Evolutionary conservation across 2,888 invertebrate genomes (phyloP).

Genomic region (Pyrocoelia pectoralis): DNA sequence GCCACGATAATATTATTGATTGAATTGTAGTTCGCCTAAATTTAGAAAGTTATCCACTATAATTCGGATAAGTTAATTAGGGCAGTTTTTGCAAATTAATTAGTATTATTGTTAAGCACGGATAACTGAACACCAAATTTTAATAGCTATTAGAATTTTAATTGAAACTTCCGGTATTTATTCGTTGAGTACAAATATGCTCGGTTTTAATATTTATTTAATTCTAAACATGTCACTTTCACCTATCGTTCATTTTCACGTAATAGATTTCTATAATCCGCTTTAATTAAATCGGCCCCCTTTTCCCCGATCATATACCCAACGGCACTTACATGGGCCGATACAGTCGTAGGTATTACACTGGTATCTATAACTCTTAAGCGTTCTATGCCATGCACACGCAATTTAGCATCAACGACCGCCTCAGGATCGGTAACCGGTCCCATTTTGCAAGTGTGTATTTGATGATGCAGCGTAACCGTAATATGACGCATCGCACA

Average conservation of each 20-base stretch:
- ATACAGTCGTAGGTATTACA: constrained; percentile 63
- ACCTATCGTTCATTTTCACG: constrained; percentile 10
- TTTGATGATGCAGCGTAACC: constrained; percentile 63
- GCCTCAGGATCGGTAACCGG: constrained; percentile 61
- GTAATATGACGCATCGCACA: constrained; percentile 61
- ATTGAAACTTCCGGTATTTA: too few relatives aligned
- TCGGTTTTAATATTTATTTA: too few relatives aligned
- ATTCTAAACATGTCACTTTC: background rate
- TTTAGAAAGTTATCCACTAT: too few relatives aligned
- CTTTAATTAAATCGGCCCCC: constrained; percentile 63
- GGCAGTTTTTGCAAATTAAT: too few relatives aligned
- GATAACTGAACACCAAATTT: too few relatives aligned
- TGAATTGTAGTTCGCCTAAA: too few relatives aligned
- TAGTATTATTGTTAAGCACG: too few relatives aligned
- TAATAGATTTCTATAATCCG: constrained; percentile 45
- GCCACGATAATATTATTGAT: too few relatives aligned
- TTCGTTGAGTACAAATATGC: too few relatives aligned
- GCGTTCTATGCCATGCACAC: constrained; percentile 62
- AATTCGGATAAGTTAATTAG: too few relatives aligned
- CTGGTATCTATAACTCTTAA: constrained; percentile 66
- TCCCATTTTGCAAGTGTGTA: constrained; percentile 67
- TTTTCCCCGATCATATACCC: constrained; percentile 67
- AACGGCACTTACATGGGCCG: constrained; percentile 64
- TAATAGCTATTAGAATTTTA: too few relatives aligned
- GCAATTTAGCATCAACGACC: constrained; percentile 65